phyloP scores from a whole-genome alignment of 2,797 vertebrate species.

The Microhierax caerulescens region DNA sequence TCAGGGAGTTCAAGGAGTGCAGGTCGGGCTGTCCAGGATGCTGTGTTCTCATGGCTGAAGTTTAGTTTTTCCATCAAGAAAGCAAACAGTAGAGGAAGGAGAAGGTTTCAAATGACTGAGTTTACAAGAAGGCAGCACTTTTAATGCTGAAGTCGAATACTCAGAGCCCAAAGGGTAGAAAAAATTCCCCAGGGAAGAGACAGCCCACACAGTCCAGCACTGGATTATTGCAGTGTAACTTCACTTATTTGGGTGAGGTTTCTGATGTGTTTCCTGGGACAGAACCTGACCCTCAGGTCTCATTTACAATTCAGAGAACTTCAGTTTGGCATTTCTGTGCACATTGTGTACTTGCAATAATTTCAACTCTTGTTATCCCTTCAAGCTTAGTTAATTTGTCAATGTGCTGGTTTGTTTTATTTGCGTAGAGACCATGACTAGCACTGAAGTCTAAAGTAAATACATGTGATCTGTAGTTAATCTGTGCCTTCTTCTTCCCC shows the following conservation, averaged over 20 bases:
- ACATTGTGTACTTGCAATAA: conserved; percentile 27
- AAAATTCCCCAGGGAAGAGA: not conserved
- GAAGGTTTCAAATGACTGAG: not conserved
- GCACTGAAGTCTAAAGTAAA: conserved; percentile 24
- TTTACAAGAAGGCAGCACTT: not conserved
- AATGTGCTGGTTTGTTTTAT: conserved; percentile 30
- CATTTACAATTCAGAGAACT: conserved; percentile 32
- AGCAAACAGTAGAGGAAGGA: not conserved
- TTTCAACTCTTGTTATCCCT: conserved; percentile 33
- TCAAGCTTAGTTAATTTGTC: conserved; percentile 32
- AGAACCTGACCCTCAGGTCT: conserved; percentile 42
- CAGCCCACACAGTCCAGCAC: not conserved
- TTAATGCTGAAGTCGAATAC: not conserved
- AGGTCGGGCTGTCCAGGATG: not conserved
- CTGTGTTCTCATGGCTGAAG: not conserved
- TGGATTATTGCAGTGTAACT: not conserved
- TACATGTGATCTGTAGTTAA: not conserved
- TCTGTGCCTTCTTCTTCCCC: not conserved
- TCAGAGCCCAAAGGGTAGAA: not conserved
- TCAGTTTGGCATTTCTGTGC: conserved; percentile 3
- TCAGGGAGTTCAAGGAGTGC: not conserved
- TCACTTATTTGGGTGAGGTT: not conserved
- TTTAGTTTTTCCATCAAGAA: not conserved
- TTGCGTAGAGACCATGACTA: not conserved
- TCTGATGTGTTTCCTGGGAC: not conserved